Evolutionary conservation across 2,888 invertebrate species (phyloP).

Genomic region (Lasioglossum oenotherae): DNA sequence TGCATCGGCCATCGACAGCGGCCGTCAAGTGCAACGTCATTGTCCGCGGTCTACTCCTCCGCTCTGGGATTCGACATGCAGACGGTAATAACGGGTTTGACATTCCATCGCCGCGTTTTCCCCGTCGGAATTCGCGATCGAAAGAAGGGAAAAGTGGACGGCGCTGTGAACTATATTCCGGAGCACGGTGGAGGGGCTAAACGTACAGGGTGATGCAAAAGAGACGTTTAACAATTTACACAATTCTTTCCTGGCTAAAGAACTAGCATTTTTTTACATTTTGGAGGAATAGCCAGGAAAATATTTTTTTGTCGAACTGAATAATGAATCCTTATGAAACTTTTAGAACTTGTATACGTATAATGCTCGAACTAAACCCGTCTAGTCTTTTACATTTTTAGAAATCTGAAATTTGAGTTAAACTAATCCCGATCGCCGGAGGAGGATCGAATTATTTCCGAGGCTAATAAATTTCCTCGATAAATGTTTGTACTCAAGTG

Average conservation of each 20-base stretch:
- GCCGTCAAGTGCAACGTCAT: conserved; percentile 23
- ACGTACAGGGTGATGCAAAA: conserved; percentile 11
- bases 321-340: no score
- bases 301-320: no score
- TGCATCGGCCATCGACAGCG: conserved; percentile 17
- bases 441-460: no score
- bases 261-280: neutral
- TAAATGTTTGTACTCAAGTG: neutral
- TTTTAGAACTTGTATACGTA: no score
- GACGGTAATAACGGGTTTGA: conserved; percentile 41
- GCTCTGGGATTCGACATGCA: conserved; percentile 39
- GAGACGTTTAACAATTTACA: neutral
- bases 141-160: neutral
- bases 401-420: no score
- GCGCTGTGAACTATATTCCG: neutral
- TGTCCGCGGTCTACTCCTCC: conserved; percentile 6
- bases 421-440: no score
- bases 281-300: no score
- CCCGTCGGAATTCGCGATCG: conserved; percentile 28
- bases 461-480: no score
- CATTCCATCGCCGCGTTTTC: conserved; percentile 29
- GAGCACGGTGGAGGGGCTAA: neutral
- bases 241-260: neutral
- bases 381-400: no score
- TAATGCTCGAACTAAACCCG: no score